phyloP scores from a whole-genome alignment of 1,140 invertebrate species.

The Drosophila obscura region DNA sequence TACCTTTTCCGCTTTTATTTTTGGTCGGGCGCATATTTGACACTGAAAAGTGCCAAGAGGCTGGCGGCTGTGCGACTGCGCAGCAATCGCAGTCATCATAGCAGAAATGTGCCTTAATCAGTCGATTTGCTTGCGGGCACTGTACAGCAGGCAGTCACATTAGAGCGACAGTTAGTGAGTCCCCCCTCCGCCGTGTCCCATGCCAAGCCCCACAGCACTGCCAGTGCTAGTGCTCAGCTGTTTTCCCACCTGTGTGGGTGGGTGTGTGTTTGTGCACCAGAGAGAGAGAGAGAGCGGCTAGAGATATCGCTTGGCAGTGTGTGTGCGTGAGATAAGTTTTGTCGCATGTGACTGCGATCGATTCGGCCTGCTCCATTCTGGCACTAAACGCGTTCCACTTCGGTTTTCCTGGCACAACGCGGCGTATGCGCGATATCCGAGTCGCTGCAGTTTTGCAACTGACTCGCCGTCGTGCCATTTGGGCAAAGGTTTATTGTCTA shows the following conservation, averaged over 20 bases:
- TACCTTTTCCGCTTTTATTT: conserved; percentile 4
- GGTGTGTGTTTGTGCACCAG: neutral
- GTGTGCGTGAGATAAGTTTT: conserved; percentile 18
- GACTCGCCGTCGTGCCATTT: conserved; percentile 41
- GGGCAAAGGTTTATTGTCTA: conserved; percentile 67
- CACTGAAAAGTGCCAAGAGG: conserved; percentile 70
- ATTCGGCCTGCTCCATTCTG: conserved; percentile 1
- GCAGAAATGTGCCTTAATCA: conserved; percentile 71
- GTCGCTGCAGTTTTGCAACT: conserved; percentile 23
- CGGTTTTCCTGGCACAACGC: conserved; percentile 48
- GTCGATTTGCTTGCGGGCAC: conserved; percentile 71
- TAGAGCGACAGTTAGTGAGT: conserved; percentile 41
- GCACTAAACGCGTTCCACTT: conserved; percentile 15
- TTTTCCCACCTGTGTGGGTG: conserved; percentile 15
- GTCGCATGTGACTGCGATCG: conserved; percentile 62
- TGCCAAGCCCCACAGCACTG: neutral
- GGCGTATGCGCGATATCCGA: conserved; percentile 65
- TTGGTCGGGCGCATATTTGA: conserved; percentile 54
- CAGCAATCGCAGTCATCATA: conserved; percentile 50
- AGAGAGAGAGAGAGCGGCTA: conserved; percentile 4
- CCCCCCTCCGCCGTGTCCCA: neutral
- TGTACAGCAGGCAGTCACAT: conserved; percentile 50
- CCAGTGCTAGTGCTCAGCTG: conserved; percentile 52
- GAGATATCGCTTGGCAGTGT: conserved; percentile 8
- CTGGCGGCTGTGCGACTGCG: conserved; percentile 38